Base-by-base conservation (phyloP, 2,888 invertebrate species). In the Gymnosoma rotundatum region DNA sequence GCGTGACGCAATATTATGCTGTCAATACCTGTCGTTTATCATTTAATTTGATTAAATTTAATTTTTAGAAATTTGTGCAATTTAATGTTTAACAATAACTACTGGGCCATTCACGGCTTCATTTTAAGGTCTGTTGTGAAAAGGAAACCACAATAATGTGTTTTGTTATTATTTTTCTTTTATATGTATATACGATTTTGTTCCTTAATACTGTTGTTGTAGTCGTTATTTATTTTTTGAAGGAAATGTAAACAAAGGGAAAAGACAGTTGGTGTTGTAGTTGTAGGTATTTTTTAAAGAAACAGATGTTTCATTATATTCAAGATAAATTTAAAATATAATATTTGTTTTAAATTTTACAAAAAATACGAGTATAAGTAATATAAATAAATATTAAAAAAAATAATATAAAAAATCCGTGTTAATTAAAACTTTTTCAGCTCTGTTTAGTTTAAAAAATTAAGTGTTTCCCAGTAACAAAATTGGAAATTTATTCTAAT, bases 1-100 rank as follows among this genome's bases (percentile, higher is more conserved):
- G 64, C 69, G 63, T 78, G 78, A 70, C 69, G 74, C 60, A 75
- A 67, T 61, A 16, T 61, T 58, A 75, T 78, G 58, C 70, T 74
- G 70, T 83, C 79, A 67, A 75, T 83, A 83, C 79, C 79, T 79
- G 83, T 75, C 79, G 66, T 72, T 72, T 52, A 73, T 14, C 45
- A 54, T 48, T 79, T 72, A 4, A 58, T 12, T 58, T 54, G 50
- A 48, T 60, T 32, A 42, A 36, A 5, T n/a, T n/a, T 5, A 32
- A 0, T 20, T 42, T 38, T 67, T 52, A 38, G n/a, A 36, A 60
- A 50, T 66, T 76, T 75, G 58, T 50, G 7, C 69, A 50, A 50
- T 54, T 75, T 9, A 69, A 76, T 12, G 58, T 60, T 70, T n/a
- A 70, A 58, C 81, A 81, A 70, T 75, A 75, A 81, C 56, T 42